Conservation (phyloP, 2,888 invertebrate genomes). For the Polylopha cassiicola region DNA sequence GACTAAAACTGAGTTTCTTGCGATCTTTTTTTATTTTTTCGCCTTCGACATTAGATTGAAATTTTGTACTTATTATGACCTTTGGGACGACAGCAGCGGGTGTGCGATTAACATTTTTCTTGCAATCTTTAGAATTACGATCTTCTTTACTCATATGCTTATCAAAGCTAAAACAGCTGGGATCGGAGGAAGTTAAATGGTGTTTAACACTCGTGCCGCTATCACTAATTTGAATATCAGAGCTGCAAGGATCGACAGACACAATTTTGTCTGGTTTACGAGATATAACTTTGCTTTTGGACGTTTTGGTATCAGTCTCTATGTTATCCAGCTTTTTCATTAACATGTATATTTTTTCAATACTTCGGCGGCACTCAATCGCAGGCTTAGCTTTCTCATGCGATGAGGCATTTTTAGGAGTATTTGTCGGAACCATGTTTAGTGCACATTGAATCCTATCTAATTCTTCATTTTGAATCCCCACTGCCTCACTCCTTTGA, state of each 20-base stretch:
- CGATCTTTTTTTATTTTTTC: conserved; percentile 40
- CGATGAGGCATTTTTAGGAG: conserved; percentile 23
- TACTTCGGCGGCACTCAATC: conserved; percentile 57
- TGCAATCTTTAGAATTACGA: conserved; percentile 19
- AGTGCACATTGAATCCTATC: conserved; percentile 22
- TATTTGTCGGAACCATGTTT: conserved; percentile 32
- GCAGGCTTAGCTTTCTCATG: conserved; percentile 32
- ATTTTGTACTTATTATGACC: conserved; percentile 53
- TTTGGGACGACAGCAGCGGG: conserved; percentile 43
- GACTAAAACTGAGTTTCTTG: conserved; percentile 30
- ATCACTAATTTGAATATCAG: conserved; percentile 43
- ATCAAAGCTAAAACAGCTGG: conserved; percentile 46
- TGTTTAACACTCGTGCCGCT: conserved; percentile 59
- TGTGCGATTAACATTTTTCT: conserved; percentile 28
- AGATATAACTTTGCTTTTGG: conserved; percentile 26
- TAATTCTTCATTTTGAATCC: conserved; percentile 7
- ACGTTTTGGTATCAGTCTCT: conserved; percentile 28
- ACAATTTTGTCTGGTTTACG: conserved; percentile 22
- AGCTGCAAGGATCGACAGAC: conserved; percentile 27
- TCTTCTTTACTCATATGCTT: conserved; percentile 30
- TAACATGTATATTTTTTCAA: conserved; percentile 60
- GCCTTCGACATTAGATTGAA: conserved; percentile 34
- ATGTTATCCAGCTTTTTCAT: conserved; percentile 46
- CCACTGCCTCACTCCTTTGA: neutral
- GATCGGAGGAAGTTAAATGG: conserved; percentile 42